Evolutionary conservation across 2,113 vertebrate species (phyloP).

Genomic region (Xenus cinereus): DNA sequence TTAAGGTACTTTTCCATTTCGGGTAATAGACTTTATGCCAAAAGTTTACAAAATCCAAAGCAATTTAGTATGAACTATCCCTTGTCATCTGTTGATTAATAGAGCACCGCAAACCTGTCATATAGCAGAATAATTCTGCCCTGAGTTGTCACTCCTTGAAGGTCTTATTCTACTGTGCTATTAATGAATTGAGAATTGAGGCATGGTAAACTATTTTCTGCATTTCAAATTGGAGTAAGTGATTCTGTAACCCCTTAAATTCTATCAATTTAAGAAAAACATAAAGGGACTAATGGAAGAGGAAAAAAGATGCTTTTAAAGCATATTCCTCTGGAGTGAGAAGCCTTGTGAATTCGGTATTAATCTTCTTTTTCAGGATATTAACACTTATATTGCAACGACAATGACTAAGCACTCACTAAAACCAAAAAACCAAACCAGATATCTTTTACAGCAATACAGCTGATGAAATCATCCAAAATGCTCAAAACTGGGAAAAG

Average conservation of each 20-base stretch:
- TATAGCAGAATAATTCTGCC: conserved; percentile 54
- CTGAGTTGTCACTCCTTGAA: conserved; percentile 71
- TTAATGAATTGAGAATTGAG: conserved; percentile 66
- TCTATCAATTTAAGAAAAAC: neutral
- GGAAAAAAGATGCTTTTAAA: neutral
- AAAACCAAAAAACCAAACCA: neutral
- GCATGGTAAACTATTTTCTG: conserved; percentile 65
- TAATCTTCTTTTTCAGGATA: neutral
- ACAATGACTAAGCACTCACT: neutral
- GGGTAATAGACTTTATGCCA: neutral
- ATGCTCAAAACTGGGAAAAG: neutral
- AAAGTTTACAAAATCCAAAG: conserved; percentile 40
- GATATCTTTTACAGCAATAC: neutral
- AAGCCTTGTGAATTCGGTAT: neutral
- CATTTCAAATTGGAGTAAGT: conserved; percentile 58
- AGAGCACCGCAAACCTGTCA: conserved; percentile 47
- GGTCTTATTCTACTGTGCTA: conserved; percentile 68
- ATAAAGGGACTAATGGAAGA: neutral
- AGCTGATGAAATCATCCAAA: neutral
- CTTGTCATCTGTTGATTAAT: conserved; percentile 72
- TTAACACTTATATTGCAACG: neutral
- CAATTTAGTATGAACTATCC: conserved; percentile 19
- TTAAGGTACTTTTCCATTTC: neutral
- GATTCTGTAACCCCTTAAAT: conserved; percentile 41
- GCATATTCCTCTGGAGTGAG: neutral